Percentiles rank a stretch among this genome's conserved stretches.
phyloP scores from a whole-genome alignment of 2,797 vertebrate species.

The Hippopotamyrus pictus region DNA sequence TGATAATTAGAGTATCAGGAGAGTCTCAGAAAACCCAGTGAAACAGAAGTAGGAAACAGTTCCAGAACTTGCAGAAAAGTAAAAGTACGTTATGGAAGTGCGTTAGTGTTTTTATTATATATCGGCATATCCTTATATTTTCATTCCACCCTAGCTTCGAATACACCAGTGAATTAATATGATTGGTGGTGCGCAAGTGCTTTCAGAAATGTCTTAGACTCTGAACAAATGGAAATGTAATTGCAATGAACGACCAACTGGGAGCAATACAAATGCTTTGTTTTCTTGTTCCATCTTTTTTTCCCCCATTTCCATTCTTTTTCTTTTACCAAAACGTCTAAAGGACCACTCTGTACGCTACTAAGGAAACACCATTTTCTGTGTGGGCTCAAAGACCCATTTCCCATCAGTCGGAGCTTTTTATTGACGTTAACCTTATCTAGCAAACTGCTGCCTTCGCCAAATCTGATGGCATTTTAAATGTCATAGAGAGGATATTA shows the following conservation, averaged over 20 bases:
- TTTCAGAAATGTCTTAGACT: not conserved
- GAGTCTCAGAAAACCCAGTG: not conserved
- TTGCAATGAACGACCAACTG: not conserved
- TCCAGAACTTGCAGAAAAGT: not conserved
- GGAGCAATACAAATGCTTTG: not conserved
- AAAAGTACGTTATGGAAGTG: not conserved
- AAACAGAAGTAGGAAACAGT: not conserved
- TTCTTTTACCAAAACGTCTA: not conserved
- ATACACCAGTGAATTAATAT: not conserved
- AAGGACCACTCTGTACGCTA: not conserved
- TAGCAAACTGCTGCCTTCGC: not conserved
- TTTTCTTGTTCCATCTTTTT: not conserved
- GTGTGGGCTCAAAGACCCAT: not conserved
- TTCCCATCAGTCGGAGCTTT: not conserved
- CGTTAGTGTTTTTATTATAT: not conserved
- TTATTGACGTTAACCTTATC: not conserved
- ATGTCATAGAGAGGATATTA: not conserved
- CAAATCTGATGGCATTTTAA: constrained; percentile 1
- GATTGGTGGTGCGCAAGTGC: not conserved
- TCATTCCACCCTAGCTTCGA: not conserved
- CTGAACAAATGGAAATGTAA: not conserved
- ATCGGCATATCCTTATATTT: not conserved
- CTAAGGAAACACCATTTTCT: not conserved
- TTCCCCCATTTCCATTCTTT: not conserved
- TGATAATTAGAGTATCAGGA: constrained; percentile 8